Percentiles rank a stretch among this genome's conserved stretches.
phyloP scores from a whole-genome alignment of 2,113 vertebrate genomes.

The Hemiprocne comata region DNA sequence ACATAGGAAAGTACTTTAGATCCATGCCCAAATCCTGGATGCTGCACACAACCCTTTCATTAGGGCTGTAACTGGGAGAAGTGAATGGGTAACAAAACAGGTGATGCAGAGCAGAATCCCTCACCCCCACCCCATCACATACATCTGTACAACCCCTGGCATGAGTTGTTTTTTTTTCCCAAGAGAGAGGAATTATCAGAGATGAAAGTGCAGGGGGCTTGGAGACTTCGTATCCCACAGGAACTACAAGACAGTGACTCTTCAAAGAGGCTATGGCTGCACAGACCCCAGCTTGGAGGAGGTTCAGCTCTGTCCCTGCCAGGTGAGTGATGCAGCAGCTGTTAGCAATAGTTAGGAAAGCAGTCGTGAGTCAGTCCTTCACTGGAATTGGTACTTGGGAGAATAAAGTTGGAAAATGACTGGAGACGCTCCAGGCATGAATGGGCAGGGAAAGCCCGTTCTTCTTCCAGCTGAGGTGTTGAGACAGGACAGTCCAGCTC shows the following conservation, averaged over 20 bases:
- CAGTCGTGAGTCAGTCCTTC: background rate
- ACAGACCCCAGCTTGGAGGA: background rate
- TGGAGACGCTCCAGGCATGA: background rate
- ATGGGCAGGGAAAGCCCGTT: conserved; percentile 34
- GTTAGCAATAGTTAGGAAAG: background rate
- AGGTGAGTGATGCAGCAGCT: background rate
- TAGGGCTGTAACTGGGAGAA: background rate
- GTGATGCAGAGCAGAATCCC: background rate
- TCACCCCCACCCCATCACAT: background rate
- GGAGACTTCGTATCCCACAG: background rate
- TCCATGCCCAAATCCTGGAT: background rate
- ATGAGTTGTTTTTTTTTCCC: background rate
- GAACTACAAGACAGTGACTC: background rate
- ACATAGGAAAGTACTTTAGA: background rate
- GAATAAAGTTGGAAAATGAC: conserved; percentile 4
- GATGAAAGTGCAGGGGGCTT: background rate
- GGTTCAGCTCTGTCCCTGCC: background rate
- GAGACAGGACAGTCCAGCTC: background rate
- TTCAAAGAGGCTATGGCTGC: background rate
- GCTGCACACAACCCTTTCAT: background rate
- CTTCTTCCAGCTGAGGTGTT: background rate
- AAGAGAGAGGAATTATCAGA: background rate
- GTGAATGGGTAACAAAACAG: background rate
- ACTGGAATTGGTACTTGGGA: background rate
- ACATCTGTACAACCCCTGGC: background rate